Base-by-base conservation (phyloP, 2,888 invertebrate species). In the Chorisops tibialis region DNA sequence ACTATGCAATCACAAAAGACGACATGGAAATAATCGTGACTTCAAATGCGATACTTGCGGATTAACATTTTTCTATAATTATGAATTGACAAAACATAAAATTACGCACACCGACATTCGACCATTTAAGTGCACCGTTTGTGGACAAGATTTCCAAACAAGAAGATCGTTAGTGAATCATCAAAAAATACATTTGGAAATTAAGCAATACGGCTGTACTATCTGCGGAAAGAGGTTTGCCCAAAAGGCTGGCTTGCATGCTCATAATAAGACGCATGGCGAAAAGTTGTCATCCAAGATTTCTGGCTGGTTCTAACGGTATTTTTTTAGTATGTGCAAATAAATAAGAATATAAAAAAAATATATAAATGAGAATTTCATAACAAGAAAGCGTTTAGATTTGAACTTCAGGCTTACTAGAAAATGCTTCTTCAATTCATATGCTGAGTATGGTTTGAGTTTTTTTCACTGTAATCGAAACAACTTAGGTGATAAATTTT, bases 181-280 rank as follows among this genome's bases (percentile, higher is more conserved):
- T 30, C 30, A 60, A 3, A 68, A 68, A 19, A 49, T 69, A 9
- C 69, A 69, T 47, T 65, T 62, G 7, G 68, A 62, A 19, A 63
- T 68, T 1, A 67, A 67, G 48, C 61, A 68, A 30, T 68, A 68
- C 61, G 64, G 63, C 18, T 69, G 69, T 30, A 58, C 24, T 7
- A 63, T 65, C 35, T 69, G 69, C 51, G 65, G 65, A 6, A 68
- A 68, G 45, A 65, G 65, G 3, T 69, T 69, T 37, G 68, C 68
- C n/a, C 69, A 69, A 47, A 65, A 62, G 22, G 68, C 68, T 6
- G 69, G 68, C 0, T 39, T 69, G 24, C 49, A 59, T 39, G 21
- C 39, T 4, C 59, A 59, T 38, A 59, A 39, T n/a, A 59, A 59
- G 39, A 24, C 59, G 21, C 59, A 59, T 2, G 30, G 2, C 1